A percentile compares a stretch with the other conserved stretches of the same genome.
phyloP scores from a whole-genome alignment of 2,888 invertebrate genomes.

The Drosophila hamatofila region DNA sequence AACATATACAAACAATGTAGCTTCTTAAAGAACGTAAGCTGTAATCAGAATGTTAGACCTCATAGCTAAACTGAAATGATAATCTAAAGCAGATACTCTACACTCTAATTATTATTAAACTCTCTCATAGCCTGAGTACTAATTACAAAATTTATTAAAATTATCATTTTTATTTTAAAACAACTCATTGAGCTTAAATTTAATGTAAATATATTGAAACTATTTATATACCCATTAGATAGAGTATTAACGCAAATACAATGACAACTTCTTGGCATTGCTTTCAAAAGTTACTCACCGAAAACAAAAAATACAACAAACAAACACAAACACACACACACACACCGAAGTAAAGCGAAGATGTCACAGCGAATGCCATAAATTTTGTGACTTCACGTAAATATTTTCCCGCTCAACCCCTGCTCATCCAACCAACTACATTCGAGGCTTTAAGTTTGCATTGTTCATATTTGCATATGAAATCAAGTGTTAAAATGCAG shows the following conservation, averaged over 20 bases:
- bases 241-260: slow-evolving; percentile 33
- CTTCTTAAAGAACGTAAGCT: not conserved
- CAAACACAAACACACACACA: not conserved
- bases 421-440: not conserved
- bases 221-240: slow-evolving; percentile 5
- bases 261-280: slow-evolving; percentile 42
- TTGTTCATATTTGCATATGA: slow-evolving; percentile 75
- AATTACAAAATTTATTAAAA: too few relatives aligned
- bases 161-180: too few relatives aligned
- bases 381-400: slow-evolving; percentile 73
- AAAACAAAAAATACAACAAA: slow-evolving; percentile 4
- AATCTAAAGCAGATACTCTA: too few relatives aligned
- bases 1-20: not conserved
- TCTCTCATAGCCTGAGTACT: too few relatives aligned
- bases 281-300: slow-evolving; percentile 36
- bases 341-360: slow-evolving; percentile 10
- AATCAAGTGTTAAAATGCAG: slow-evolving; percentile 76
- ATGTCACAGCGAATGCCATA: slow-evolving; percentile 63
- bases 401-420: slow-evolving; percentile 26
- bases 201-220: not conserved
- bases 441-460: slow-evolving; percentile 22
- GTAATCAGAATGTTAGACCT: too few relatives aligned
- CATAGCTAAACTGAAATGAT: not conserved
- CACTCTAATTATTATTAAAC: too few relatives aligned
- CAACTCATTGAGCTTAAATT: too few relatives aligned